phyloP scores from a whole-genome alignment of 2,888 invertebrate genomes.

The Atherix ibis region DNA sequence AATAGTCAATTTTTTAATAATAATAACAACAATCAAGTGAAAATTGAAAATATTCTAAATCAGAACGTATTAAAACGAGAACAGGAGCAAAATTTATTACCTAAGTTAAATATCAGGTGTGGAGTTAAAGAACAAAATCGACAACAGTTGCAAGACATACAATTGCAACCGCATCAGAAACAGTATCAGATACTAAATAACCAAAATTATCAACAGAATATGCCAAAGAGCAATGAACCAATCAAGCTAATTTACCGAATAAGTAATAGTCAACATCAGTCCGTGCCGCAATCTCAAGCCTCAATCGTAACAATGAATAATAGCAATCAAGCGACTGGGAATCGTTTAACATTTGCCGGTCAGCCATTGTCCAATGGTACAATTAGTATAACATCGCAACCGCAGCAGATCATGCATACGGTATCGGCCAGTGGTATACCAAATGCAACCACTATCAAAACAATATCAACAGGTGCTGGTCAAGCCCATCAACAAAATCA shows the following conservation, averaged over 20 bases:
- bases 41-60: no score
- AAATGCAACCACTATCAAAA: conserved; percentile 31
- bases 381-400: conserved; percentile 39
- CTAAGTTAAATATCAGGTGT: no score
- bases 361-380: conserved; percentile 56
- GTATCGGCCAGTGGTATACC: conserved; percentile 37
- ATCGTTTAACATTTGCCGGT: conserved; percentile 45
- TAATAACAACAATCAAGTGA: no score
- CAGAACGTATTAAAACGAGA: no score
- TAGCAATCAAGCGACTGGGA: conserved; percentile 24
- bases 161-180: background rate
- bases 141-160: background rate
- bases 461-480: conserved; percentile 22
- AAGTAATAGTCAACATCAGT: conserved; percentile 20
- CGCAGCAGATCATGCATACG: conserved; percentile 29
- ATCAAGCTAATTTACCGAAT: conserved; percentile 39
- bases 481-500: conserved; percentile 20
- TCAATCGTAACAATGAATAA: conserved; percentile 32
- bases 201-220: conserved; percentile 14
- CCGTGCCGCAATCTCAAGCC: conserved; percentile 12
- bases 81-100: no score
- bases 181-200: conserved; percentile 16
- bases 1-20: no score
- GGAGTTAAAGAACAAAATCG: background rate
- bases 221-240: conserved; percentile 36